Evolutionary conservation across 2,797 vertebrate species (phyloP), one percentile per base, ranked within the genome.

Genomic region (Aselliscus stoliczkanus): DNA sequence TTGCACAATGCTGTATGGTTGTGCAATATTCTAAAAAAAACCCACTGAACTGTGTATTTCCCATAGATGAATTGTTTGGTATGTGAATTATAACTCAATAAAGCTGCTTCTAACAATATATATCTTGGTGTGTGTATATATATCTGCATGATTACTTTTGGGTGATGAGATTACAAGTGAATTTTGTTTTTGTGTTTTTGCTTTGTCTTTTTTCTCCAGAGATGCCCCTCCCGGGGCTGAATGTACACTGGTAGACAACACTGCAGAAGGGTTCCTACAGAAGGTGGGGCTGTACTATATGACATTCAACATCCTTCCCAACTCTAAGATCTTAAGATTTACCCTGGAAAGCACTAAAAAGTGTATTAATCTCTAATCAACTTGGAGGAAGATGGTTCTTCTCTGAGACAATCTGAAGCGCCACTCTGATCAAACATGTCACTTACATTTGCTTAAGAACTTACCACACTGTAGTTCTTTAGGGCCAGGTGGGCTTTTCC

Each of bases 401-500:
- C n/a, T 29, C 9, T 21, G n/a, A 72, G 50, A 80, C 29, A 18
- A 27, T 5, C 7, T 0, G 58, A 7, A 76, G 14, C 29, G 13
- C 21, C 0, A 3, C 29, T 62, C 72, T 56, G 54, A 83, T n/a
- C 31, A 27, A 29, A 62, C 23, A 12, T 0, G 7, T 12, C 23
- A 27, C 67, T 67, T 34, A 12, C 8, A 2, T 1, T 3, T 4
- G 9, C 39, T 72, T 3, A 17, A 70, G 76, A 58, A 1, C 98
- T 98, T 64, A 99, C 99, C 98, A 98, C 96, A 7, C 81, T 82
- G 96, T 99, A 99, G 94, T 99, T 98, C 96, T 98, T 98, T 67
- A 99, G 97, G 4, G 98, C 99, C 92, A 99, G 96, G 97, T 99
- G 98, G 93, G 99, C 99, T 98, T 99, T 99, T 13, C 99, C 99